Percentiles rank a stretch among this genome's conserved stretches.
These are phyloP conservation scores for Lypha dubia DNA, from an alignment of 2,888 invertebrate genomes.

Conservation along the genomic window DNA sequence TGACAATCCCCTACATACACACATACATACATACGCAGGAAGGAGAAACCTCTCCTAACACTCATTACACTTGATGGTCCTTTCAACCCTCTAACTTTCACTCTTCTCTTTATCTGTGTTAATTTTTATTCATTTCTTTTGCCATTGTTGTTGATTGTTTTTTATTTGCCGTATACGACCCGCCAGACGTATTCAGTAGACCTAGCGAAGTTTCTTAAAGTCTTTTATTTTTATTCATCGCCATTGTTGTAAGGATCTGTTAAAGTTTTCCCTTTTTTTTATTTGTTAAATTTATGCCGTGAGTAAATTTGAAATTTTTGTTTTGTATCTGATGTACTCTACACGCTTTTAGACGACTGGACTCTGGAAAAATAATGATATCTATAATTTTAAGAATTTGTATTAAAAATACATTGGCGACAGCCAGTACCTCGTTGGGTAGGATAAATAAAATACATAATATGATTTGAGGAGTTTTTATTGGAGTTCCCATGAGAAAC, in stretches of 20 bases:
- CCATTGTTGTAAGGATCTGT: conserved; percentile 35
- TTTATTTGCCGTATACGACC: conserved; percentile 23
- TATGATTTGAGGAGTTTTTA: no score
- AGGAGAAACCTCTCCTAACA: background rate
- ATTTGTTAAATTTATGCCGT: conserved; percentile 32
- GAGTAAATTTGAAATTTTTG: conserved; percentile 41
- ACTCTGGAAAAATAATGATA: no score
- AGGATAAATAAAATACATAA: no score
- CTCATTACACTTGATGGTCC: conserved; percentile 9
- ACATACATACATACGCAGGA: no score
- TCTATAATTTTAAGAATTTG: no score
- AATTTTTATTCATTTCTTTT: conserved; percentile 66
- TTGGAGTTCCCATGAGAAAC: no score
- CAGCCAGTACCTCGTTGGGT: no score
- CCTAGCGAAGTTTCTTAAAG: conserved; percentile 35
- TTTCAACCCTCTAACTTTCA: conserved; percentile 18
- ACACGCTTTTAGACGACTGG: background rate
- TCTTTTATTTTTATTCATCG: conserved; percentile 63
- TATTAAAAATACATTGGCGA: no score
- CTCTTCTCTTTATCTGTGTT: conserved; percentile 42
- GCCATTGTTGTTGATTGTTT: conserved; percentile 23
- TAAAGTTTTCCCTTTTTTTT: conserved; percentile 14
- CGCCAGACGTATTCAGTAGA: conserved; percentile 45
- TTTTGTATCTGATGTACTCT: conserved; percentile 11
- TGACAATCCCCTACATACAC: conserved; percentile 48